Percentiles rank a stretch among this genome's conserved stretches.
Conservation (phyloP, 1,140 invertebrate species). For the Conus ventricosus region DNA sequence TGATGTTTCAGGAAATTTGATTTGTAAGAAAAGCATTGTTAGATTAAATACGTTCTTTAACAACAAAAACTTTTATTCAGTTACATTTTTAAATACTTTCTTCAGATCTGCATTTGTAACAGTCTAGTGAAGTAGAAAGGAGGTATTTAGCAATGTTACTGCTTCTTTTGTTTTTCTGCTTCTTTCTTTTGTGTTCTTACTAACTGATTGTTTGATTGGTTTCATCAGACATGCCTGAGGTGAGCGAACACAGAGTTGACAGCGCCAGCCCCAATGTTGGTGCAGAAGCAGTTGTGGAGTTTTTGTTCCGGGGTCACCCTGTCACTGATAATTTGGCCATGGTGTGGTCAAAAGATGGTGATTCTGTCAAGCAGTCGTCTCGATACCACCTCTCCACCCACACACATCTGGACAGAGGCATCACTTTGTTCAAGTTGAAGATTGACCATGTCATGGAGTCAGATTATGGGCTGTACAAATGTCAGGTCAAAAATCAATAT, state of each 20-base stretch:
- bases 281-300: background rate
- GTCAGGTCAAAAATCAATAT: constrained; percentile 3
- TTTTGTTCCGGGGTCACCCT: constrained; percentile 5
- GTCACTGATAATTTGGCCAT: background rate
- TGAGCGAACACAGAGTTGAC: background rate
- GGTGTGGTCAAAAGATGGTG: background rate
- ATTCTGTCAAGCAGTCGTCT: background rate
- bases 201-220: too few relatives aligned
- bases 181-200: too few relatives aligned
- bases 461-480: constrained; percentile 6
- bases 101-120: too few relatives aligned
- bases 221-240: background rate
- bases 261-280: background rate
- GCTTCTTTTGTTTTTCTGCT: too few relatives aligned
- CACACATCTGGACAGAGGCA: background rate
- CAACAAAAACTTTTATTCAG: too few relatives aligned
- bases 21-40: too few relatives aligned
- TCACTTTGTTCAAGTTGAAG: constrained; percentile 18
- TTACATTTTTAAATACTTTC: too few relatives aligned
- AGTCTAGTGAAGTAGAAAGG: too few relatives aligned
- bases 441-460: background rate
- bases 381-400: background rate
- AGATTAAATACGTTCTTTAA: too few relatives aligned
- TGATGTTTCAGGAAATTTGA: too few relatives aligned
- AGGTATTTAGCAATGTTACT: too few relatives aligned